Percentiles rank a stretch among this genome's conserved stretches.
phyloP scores from a whole-genome alignment of 2,888 invertebrate species.

The Lasiommata megera region DNA sequence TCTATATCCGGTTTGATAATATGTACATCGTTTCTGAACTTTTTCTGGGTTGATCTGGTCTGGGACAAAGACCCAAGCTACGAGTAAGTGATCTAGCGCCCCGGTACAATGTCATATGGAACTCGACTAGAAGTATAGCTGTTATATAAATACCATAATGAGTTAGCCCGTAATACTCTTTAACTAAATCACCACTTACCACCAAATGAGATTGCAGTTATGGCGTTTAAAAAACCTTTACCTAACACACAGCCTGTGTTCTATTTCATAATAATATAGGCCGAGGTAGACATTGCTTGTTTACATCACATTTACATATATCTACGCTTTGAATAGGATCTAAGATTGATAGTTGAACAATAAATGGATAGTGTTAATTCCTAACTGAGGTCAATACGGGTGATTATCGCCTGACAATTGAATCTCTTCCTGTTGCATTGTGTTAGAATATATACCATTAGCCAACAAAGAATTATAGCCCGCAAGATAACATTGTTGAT shows the following conservation, averaged over 20 bases:
- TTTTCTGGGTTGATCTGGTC: too few relatives aligned
- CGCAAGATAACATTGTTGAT: conserved; percentile 30
- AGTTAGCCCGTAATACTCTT: too few relatives aligned
- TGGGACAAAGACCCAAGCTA: too few relatives aligned
- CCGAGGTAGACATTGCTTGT: neutral
- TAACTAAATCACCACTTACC: too few relatives aligned
- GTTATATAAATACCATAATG: too few relatives aligned
- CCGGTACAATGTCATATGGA: too few relatives aligned
- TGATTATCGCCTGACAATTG: conserved; percentile 34
- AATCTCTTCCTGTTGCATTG: conserved; percentile 35
- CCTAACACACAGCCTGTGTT: neutral
- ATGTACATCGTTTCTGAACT: too few relatives aligned
- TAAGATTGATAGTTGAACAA: conserved; percentile 22
- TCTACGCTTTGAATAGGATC: conserved; percentile 17
- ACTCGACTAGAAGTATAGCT: too few relatives aligned
- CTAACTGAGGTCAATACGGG: conserved; percentile 28
- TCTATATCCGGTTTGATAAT: too few relatives aligned
- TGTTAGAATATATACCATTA: conserved; percentile 30
- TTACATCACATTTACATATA: conserved; percentile 17
- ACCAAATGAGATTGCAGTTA: too few relatives aligned
- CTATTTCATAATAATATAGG: neutral
- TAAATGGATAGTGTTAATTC: conserved; percentile 27
- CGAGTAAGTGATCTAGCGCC: too few relatives aligned
- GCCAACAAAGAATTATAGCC: conserved; percentile 31
- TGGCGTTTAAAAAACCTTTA: too few relatives aligned